These are phyloP conservation scores for Microctenopoma steveboyesi DNA, from an alignment of 2,797 vertebrate genomes.

Conservation along the genomic window DNA sequence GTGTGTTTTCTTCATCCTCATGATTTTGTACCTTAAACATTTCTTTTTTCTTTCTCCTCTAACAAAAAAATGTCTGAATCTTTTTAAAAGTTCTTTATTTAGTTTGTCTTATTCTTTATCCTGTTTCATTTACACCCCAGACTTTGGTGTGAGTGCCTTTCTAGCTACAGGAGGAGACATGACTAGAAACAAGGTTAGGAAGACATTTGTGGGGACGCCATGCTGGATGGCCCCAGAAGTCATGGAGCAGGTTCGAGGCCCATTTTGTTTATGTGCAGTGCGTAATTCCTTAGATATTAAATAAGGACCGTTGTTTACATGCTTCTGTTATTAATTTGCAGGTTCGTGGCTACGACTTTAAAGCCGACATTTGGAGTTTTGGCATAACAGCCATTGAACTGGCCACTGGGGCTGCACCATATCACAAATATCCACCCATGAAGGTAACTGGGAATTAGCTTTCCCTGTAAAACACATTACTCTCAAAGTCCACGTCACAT, in stretches of 20 bases:
- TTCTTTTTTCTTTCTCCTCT: background rate
- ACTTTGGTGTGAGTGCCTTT: slow-evolving; percentile 96
- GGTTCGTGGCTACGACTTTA: slow-evolving; percentile 96
- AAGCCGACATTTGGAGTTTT: slow-evolving; percentile 98
- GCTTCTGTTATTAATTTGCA: slow-evolving; percentile 62
- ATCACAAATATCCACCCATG: slow-evolving; percentile 97
- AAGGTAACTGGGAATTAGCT: slow-evolving; percentile 80
- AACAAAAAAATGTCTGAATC: background rate
- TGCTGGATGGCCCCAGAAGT: slow-evolving; percentile 99
- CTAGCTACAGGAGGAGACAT: slow-evolving; percentile 95
- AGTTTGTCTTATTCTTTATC: slow-evolving; percentile 6
- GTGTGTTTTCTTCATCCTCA: slow-evolving; percentile 9
- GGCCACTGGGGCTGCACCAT: slow-evolving; percentile 93
- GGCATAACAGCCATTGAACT: slow-evolving; percentile 97
- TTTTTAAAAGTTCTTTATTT: background rate
- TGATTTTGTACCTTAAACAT: background rate
- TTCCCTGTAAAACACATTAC: background rate
- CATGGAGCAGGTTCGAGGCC: slow-evolving; percentile 91
- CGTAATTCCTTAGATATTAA: background rate
- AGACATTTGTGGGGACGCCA: slow-evolving; percentile 95
- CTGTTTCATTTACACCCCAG: slow-evolving; percentile 69
- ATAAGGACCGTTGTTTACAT: background rate
- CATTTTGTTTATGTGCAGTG: background rate
- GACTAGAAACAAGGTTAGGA: slow-evolving; percentile 95
- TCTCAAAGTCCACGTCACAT: background rate